phyloP scores from a whole-genome alignment of 2,888 invertebrate species.

The Adelognathus sp. region DNA sequence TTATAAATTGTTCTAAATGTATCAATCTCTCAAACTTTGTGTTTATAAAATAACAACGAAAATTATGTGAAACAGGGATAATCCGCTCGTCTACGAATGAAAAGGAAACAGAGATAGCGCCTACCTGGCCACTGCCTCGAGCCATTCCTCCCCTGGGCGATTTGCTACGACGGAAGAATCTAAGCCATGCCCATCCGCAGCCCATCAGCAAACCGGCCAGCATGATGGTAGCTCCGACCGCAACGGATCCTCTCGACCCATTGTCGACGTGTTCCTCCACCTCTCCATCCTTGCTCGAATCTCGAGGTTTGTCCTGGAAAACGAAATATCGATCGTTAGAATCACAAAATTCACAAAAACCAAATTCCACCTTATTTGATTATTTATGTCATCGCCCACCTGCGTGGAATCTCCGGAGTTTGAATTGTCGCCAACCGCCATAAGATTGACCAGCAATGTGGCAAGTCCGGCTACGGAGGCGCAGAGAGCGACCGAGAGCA shows the following conservation, averaged over 20 bases:
- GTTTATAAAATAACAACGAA: not conserved
- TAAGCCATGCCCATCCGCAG: constrained; percentile 74
- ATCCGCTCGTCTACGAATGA: constrained; percentile 28
- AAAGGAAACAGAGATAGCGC: constrained; percentile 43
- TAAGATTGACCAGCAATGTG: constrained; percentile 74
- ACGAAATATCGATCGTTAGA: too few relatives aligned
- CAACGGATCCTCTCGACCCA: constrained; percentile 71
- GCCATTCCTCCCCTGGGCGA: constrained; percentile 77
- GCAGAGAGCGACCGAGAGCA: constrained; percentile 75
- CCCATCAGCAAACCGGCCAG: constrained; percentile 73
- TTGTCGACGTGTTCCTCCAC: constrained; percentile 62
- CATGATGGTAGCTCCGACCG: constrained; percentile 75
- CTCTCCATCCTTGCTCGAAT: not conserved
- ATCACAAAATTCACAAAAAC: not conserved
- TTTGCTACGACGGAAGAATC: constrained; percentile 75
- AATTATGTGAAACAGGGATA: constrained; percentile 13
- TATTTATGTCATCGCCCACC: not conserved
- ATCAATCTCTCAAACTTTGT: not conserved
- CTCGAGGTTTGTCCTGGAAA: constrained; percentile 25
- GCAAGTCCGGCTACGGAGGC: constrained; percentile 76
- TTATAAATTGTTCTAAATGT: too few relatives aligned
- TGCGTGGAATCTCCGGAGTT: not conserved
- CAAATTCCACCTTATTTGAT: not conserved
- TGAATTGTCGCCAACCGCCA: constrained; percentile 61
- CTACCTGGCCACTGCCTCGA: constrained; percentile 77